Conservation (phyloP, 1,140 invertebrate genomes). For the Oryctes rhinoceros region DNA sequence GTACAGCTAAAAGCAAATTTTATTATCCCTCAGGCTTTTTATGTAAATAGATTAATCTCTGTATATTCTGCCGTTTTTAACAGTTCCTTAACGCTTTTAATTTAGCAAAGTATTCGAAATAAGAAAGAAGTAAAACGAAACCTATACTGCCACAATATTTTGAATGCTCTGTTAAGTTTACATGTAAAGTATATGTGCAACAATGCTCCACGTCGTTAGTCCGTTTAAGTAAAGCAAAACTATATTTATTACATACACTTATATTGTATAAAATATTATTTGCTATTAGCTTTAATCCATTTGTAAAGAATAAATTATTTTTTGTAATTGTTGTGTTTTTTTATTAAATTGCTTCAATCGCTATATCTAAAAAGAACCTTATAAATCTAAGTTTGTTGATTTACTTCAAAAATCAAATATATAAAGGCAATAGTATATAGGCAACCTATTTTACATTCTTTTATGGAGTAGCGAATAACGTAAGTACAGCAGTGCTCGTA, state of each 20-base stretch:
- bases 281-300: slow-evolving; percentile 25
- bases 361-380: too few species aligned
- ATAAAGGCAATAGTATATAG: too few species aligned
- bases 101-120: background rate
- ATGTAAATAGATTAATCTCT: background rate
- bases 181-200: background rate
- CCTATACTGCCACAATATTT: background rate
- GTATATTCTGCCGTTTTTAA: background rate
- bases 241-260: background rate
- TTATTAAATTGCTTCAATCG: too few species aligned
- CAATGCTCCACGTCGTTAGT: background rate
- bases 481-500: too few species aligned
- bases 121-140: background rate
- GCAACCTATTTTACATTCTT: too few species aligned
- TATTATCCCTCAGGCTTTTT: background rate
- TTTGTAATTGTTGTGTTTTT: background rate
- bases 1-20: too few species aligned
- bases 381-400: too few species aligned
- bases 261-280: slow-evolving; percentile 10
- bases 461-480: too few species aligned
- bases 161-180: background rate
- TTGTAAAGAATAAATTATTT: slow-evolving; percentile 31
- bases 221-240: background rate
- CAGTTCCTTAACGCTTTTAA: background rate
- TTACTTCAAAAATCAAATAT: too few species aligned